These are phyloP conservation scores for Corythornis leucogaster DNA, from an alignment of 2,797 vertebrate genomes.

Conservation along the genomic window DNA sequence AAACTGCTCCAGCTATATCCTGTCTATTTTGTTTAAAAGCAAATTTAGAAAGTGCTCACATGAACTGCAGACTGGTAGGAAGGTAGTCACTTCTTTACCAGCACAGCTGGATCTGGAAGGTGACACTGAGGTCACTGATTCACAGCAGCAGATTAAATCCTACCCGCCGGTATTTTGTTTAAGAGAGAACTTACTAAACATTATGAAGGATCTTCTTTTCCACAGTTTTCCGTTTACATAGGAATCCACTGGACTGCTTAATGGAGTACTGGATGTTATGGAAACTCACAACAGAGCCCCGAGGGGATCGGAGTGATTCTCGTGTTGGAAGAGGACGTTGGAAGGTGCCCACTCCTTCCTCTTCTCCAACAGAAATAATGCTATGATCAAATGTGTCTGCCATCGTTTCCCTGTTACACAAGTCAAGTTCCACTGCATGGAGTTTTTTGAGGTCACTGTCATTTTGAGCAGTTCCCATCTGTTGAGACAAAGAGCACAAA, in stretches of 20 bases:
- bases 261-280: conserved; percentile 68
- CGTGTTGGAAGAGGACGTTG: conserved; percentile 47
- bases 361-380: conserved; percentile 24
- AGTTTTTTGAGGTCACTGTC: conserved; percentile 7
- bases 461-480: conserved; percentile 55
- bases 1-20: not conserved
- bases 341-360: not conserved
- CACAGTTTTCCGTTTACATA: conserved; percentile 35
- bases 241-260: conserved; percentile 49
- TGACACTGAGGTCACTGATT: not conserved
- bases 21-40: not conserved
- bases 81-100: not conserved
- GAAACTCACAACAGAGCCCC: conserved; percentile 72
- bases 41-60: not conserved
- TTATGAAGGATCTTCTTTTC: conserved; percentile 72
- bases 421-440: conserved; percentile 30
- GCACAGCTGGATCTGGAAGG: conserved; percentile 17
- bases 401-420: not conserved
- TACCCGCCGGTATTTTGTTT: not conserved
- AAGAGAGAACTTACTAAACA: conserved; percentile 64
- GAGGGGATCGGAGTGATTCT: conserved; percentile 61
- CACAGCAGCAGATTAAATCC: conserved; percentile 25
- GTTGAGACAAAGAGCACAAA: not conserved
- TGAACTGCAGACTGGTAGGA: not conserved
- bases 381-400: not conserved